A percentile compares a stretch with the other conserved stretches of the same genome.
Evolutionary conservation across 2,113 vertebrate species (phyloP).

Genomic region (Acrocephalus kingi): DNA sequence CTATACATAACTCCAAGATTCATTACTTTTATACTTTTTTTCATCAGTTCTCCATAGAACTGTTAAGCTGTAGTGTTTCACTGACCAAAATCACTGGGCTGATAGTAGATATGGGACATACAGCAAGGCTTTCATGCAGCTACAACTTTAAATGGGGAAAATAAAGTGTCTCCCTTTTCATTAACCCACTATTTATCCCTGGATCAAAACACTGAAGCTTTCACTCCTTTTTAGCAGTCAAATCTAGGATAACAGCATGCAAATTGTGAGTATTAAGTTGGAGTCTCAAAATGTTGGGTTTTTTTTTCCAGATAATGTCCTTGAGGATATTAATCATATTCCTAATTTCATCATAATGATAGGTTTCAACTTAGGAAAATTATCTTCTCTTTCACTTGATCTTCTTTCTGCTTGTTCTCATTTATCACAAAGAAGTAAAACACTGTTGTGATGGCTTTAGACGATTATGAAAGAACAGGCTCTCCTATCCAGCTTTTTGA

Average conservation of each 20-base stretch:
- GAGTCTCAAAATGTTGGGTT: not conserved
- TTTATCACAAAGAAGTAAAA: not conserved
- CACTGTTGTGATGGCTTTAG: not conserved
- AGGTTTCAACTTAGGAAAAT: not conserved
- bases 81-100: not conserved
- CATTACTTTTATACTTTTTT: not conserved
- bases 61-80: not conserved
- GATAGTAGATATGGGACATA: rapidly evolving
- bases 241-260: not conserved
- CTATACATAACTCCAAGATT: not conserved
- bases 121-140: not conserved
- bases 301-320: not conserved
- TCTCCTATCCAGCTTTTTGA: not conserved
- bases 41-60: not conserved
- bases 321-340: not conserved
- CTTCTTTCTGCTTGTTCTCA: not conserved
- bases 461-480: not conserved
- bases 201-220: not conserved
- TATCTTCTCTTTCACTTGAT: not conserved
- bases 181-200: not conserved
- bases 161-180: not conserved
- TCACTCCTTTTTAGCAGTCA: not conserved
- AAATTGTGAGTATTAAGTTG: not conserved
- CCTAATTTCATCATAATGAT: not conserved
- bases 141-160: not conserved